Evolutionary conservation across 2,113 vertebrate genomes (phyloP).

Genomic region (Callopanchax toddi): DNA sequence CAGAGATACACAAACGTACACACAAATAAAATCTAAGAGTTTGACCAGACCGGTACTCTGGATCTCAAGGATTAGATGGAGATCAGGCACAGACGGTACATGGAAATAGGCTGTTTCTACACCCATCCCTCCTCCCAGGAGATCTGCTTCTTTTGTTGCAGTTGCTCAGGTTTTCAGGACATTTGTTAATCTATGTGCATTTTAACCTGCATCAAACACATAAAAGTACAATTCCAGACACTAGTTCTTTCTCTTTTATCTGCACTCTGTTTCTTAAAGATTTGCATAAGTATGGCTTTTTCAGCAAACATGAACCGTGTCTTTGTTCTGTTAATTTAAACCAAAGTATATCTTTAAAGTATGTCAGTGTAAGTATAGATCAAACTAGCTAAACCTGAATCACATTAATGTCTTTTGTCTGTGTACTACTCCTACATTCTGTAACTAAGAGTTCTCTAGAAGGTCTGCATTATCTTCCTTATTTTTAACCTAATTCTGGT

Average conservation of each 20-base stretch:
- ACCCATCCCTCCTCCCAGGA: constrained; percentile 50
- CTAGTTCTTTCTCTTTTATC: background rate
- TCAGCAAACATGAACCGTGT: background rate
- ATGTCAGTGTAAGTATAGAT: background rate
- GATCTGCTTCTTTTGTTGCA: constrained; percentile 35
- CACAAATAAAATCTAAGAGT: constrained; percentile 44
- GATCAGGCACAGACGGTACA: no score
- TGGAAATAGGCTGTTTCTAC: no score
- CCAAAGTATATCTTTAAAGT: no score
- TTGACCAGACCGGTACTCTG: no score
- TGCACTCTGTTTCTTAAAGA: background rate
- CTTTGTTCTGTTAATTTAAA: background rate
- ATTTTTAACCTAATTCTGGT: no score
- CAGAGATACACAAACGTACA: background rate
- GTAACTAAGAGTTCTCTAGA: no score
- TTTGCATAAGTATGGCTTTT: background rate
- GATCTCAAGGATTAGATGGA: no score
- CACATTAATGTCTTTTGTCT: no score
- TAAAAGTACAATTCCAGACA: background rate
- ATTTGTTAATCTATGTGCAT: constrained; percentile 27
- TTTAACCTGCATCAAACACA: constrained; percentile 24
- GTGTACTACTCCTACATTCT: no score
- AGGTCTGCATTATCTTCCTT: no score
- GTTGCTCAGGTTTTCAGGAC: constrained; percentile 46
- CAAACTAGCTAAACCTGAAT: background rate